Percentiles rank a stretch among this genome's conserved stretches.
These are phyloP conservation scores for Lampris incognitus DNA, from an alignment of 2,113 vertebrate species.

Conservation along the genomic window DNA sequence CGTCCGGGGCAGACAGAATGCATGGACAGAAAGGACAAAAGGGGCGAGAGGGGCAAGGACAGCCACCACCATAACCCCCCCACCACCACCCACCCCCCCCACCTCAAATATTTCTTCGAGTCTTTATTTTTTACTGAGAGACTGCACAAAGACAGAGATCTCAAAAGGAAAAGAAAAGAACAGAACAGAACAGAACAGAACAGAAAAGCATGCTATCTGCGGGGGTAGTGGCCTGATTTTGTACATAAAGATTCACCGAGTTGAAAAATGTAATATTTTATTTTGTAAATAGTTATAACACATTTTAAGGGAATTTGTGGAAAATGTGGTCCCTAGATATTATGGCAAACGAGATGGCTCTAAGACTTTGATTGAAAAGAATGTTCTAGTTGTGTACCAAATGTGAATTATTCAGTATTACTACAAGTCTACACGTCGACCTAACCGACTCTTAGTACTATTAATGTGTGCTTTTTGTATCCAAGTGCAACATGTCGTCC, in stretches of 20 bases:
- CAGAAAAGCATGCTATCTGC: constrained; percentile 86
- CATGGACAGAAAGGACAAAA: constrained; percentile 84
- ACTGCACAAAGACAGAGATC: constrained; percentile 84
- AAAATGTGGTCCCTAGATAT: constrained; percentile 96
- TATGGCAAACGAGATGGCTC: constrained; percentile 86
- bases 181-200: too few species aligned
- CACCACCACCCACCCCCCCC: constrained; percentile 38
- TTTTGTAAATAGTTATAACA: constrained; percentile 98
- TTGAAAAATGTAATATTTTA: constrained; percentile 95
- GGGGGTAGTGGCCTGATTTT: constrained; percentile 87
- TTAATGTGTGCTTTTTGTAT: constrained; percentile 98
- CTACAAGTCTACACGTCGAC: constrained; percentile 98
- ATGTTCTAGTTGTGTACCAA: constrained; percentile 99
- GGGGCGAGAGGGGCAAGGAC: constrained; percentile 77
- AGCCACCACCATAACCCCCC: constrained; percentile 80
- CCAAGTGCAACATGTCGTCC: constrained; percentile 98
- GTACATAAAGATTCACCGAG: constrained; percentile 97
- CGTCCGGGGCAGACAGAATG: constrained; percentile 57
- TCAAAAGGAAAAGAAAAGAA: constrained; percentile 57
- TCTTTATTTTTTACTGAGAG: constrained; percentile 81
- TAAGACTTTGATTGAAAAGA: constrained; percentile 95
- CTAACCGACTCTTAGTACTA: constrained; percentile 97
- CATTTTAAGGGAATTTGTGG: constrained; percentile 92
- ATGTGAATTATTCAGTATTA: constrained; percentile 99
- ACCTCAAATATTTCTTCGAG: constrained; percentile 60